Evolutionary conservation across 2,888 invertebrate genomes (phyloP).

Genomic region (Atherix ibis): DNA sequence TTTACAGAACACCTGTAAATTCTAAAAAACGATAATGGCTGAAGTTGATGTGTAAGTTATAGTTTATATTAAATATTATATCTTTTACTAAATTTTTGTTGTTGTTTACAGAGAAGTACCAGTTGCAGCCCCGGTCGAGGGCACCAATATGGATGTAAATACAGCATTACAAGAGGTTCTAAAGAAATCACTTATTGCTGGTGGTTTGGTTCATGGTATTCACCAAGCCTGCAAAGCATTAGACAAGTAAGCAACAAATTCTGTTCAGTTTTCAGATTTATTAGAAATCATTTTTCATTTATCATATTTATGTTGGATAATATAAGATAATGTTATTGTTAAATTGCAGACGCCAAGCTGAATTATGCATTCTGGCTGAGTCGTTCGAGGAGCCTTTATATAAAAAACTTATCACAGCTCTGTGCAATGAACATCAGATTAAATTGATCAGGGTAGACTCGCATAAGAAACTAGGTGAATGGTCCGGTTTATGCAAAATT

Average conservation of each 20-base stretch:
- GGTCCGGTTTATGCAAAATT: slow-evolving; percentile 98
- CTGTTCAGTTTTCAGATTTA: too few relatives aligned
- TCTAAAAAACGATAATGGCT: slow-evolving; percentile 45
- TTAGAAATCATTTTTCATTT: too few relatives aligned
- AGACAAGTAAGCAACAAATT: slow-evolving; percentile 94
- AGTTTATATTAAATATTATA: too few relatives aligned
- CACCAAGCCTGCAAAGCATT: slow-evolving; percentile 95
- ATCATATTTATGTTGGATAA: slow-evolving; percentile 26
- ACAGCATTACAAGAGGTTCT: slow-evolving; percentile 92
- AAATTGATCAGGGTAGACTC: slow-evolving; percentile 90
- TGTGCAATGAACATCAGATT: slow-evolving; percentile 97
- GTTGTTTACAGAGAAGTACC: slow-evolving; percentile 45
- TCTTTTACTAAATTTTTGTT: slow-evolving; percentile 21
- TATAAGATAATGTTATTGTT: not conserved
- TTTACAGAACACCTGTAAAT: too few relatives aligned
- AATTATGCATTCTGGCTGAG: slow-evolving; percentile 90
- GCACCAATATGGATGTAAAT: slow-evolving; percentile 83
- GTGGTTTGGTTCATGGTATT: slow-evolving; percentile 90
- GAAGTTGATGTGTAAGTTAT: slow-evolving; percentile 67
- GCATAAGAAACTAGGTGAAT: slow-evolving; percentile 98
- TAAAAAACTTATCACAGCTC: slow-evolving; percentile 90
- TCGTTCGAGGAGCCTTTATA: slow-evolving; percentile 98
- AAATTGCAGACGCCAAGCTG: slow-evolving; percentile 70
- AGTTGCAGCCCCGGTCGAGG: slow-evolving; percentile 44
- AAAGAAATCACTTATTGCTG: slow-evolving; percentile 87